These are phyloP conservation scores for Nezara viridula DNA, from an alignment of 2,888 invertebrate species.

Conservation along the genomic window DNA sequence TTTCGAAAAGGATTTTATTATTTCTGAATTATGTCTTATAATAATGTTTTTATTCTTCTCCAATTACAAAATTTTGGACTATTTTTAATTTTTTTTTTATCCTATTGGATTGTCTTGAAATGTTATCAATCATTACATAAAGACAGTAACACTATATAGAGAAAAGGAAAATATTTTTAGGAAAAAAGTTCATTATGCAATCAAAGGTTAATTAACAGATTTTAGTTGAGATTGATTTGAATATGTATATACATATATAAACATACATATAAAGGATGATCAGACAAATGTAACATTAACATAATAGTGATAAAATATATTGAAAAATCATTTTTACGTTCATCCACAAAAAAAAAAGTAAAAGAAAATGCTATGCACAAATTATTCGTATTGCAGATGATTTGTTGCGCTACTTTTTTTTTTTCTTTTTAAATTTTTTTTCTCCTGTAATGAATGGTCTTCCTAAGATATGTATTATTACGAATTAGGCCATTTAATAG, in stretches of 20 bases:
- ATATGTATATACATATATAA: slow-evolving; percentile 40
- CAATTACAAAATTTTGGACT: slow-evolving; percentile 48
- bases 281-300: slow-evolving; percentile 6
- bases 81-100: background rate
- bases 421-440: background rate
- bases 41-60: slow-evolving; percentile 37
- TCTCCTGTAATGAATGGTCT: slow-evolving; percentile 21
- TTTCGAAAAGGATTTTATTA: slow-evolving; percentile 53
- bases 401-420: slow-evolving; percentile 15
- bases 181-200: slow-evolving; percentile 25
- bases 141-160: slow-evolving; percentile 14
- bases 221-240: background rate
- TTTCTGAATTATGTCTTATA: slow-evolving; percentile 53
- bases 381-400: slow-evolving; percentile 35
- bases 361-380: slow-evolving; percentile 1
- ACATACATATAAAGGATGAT: slow-evolving; percentile 40
- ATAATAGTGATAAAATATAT: background rate
- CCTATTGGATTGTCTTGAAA: slow-evolving; percentile 55
- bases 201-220: slow-evolving; percentile 9
- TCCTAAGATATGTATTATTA: slow-evolving; percentile 32
- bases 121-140: slow-evolving; percentile 37
- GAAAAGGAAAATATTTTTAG: slow-evolving; percentile 42
- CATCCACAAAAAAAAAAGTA: slow-evolving; percentile 25
- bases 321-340: background rate
- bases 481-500: slow-evolving; percentile 13